phyloP scores from a whole-genome alignment of 2,113 vertebrate species.

The Corapipo altera region DNA sequence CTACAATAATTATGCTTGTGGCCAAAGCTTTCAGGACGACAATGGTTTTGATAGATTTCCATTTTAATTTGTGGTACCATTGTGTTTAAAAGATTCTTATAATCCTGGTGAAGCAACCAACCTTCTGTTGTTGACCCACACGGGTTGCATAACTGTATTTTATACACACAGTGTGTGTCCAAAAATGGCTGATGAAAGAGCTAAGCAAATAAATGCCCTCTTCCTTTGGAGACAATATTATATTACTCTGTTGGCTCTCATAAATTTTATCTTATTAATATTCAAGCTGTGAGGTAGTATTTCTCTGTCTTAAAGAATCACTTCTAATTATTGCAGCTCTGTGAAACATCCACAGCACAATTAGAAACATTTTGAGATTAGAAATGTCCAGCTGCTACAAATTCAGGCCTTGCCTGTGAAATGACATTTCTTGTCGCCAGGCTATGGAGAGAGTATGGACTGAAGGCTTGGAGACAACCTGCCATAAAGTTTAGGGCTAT shows the following conservation, averaged over 20 bases:
- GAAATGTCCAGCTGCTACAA: background rate
- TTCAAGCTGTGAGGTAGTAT: slow-evolving; percentile 20
- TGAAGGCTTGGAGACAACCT: background rate
- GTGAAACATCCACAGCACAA: background rate
- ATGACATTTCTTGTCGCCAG: background rate
- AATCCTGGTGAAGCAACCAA: slow-evolving; percentile 59
- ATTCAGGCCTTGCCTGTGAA: background rate
- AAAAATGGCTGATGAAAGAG: slow-evolving; percentile 41
- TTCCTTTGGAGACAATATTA: slow-evolving; percentile 15
- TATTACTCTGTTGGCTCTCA: background rate
- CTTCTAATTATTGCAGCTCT: background rate
- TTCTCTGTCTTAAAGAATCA: background rate
- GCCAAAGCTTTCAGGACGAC: slow-evolving; percentile 58
- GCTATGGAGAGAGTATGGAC: background rate
- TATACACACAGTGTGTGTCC: background rate
- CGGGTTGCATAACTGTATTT: slow-evolving; percentile 41
- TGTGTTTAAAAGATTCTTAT: slow-evolving; percentile 44
- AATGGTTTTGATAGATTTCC: slow-evolving; percentile 62
- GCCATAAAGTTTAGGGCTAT: background rate
- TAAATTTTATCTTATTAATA: slow-evolving; percentile 16
- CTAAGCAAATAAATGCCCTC: slow-evolving; percentile 2
- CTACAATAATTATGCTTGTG: slow-evolving; percentile 43
- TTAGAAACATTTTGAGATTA: background rate
- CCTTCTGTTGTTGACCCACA: slow-evolving; percentile 28
- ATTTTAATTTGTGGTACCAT: slow-evolving; percentile 60